phyloP scores from a whole-genome alignment of 2,113 vertebrate genomes.

The Castor canadensis region DNA sequence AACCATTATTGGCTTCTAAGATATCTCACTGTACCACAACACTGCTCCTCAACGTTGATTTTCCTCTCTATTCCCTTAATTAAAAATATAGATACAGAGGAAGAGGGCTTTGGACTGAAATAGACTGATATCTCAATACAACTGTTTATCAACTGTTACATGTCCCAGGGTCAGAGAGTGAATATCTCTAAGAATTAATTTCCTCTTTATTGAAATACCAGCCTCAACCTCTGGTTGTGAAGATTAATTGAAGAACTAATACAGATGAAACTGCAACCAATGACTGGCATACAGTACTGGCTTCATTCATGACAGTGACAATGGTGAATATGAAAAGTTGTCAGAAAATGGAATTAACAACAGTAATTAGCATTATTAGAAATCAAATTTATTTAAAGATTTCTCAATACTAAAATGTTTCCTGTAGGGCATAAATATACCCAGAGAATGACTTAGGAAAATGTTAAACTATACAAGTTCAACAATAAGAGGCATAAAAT shows the following conservation, averaged over 20 bases:
- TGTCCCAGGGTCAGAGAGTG: too few relatives aligned
- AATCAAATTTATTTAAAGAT: not conserved
- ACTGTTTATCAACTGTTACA: not conserved
- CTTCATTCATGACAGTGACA: not conserved
- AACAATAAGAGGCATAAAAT: not conserved
- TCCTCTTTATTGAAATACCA: not conserved
- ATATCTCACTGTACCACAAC: fast-evolving
- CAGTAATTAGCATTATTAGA: not conserved
- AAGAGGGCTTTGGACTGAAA: not conserved
- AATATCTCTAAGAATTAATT: not conserved
- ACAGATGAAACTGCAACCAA: not conserved
- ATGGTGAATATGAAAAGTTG: not conserved
- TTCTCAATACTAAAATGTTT: not conserved
- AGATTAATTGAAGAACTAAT: not conserved
- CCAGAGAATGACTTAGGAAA: not conserved
- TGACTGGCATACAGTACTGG: not conserved
- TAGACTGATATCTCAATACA: not conserved
- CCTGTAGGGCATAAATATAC: not conserved
- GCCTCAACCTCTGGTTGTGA: not conserved
- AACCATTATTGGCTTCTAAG: not conserved
- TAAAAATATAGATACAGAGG: not conserved
- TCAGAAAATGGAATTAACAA: not conserved
- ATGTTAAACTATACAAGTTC: not conserved
- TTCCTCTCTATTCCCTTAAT: not conserved
- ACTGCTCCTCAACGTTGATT: not conserved